These are phyloP conservation scores for Bugulina stolonifera DNA, from an alignment of 2,888 invertebrate genomes.

Conservation along the genomic window DNA sequence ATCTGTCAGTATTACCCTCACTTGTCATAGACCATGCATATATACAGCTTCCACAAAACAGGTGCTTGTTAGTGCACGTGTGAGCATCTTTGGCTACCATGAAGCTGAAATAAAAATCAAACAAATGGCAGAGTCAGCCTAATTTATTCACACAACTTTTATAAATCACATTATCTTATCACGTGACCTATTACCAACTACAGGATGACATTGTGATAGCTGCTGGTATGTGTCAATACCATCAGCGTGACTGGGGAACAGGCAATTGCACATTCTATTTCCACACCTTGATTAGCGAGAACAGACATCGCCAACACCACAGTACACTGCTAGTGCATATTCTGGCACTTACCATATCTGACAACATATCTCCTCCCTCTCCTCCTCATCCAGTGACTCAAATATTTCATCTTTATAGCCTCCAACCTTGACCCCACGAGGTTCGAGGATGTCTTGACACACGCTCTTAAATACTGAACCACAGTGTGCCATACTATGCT, in stretches of 20 bases:
- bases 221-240: no score
- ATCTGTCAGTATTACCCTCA: constrained; percentile 27
- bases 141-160: no score
- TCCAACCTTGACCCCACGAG: constrained; percentile 22
- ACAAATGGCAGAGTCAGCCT: no score
- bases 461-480: constrained; percentile 24
- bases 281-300: no score
- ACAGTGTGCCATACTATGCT: no score
- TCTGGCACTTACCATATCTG: constrained; percentile 28
- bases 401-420: constrained; percentile 30
- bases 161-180: no score
- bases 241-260: no score
- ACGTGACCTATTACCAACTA: no score
- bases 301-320: no score
- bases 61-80: constrained; percentile 29
- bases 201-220: no score
- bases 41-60: constrained; percentile 29
- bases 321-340: no score
- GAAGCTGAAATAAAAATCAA: constrained; percentile 27
- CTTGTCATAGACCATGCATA: constrained; percentile 28
- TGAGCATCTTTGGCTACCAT: constrained; percentile 29
- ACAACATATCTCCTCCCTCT: constrained; percentile 28
- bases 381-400: constrained; percentile 27
- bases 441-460: constrained; percentile 14
- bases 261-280: no score